Base-by-base conservation (phyloP, 1,140 invertebrate species). In the Aphelenchoides besseyi region DNA sequence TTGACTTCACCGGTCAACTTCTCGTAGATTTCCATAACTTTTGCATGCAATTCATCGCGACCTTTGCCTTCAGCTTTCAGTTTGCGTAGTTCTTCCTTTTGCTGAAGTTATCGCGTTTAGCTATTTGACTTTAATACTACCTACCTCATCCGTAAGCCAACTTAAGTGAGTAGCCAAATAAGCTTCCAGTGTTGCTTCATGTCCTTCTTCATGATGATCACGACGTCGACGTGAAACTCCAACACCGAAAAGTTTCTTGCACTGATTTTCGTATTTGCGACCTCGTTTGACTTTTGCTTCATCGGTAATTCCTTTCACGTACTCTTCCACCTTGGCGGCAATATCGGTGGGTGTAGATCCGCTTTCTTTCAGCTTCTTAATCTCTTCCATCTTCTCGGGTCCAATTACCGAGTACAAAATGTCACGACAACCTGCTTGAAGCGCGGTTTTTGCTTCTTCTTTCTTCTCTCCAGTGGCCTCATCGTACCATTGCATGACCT, bases 131-230 rank as follows among this genome's bases (percentile, higher is more conserved):
- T 18, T 62, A 33, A 33, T n/a, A n/a, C n/a, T n/a, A n/a, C 52
- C 36, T 36, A 29, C 73, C 72, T 1, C 57, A 36, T 78, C 66
- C 16, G 37, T 80, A 3, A 79, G 36, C 78, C 78, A 79, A 30
- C 52, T 73, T 54, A 80, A 63, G 54, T 79, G 79, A 23, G 70
- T 64, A 29, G 78, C 78, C 16, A 78, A 57, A 12, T 61, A 75
- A 30, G 73, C 64, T 26, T 78, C 78, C 2, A 80, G 36, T 33
- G 16, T 69, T n/a, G n/a, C n/a, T n/a, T n/a, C n/a, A 30, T 72
- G 72, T n/a, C 33, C 3, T 16, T 67, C 2, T 41, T 48, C 36
- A 18, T 66, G 26, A 30, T 37, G n/a, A n/a, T 33, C 12, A 32
- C 64, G 71, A 8, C 70, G 63, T 3, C 52, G 37, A 53, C 9